phyloP scores from a whole-genome alignment of 1,140 invertebrate species.

The Dufourea novaeangliae region DNA sequence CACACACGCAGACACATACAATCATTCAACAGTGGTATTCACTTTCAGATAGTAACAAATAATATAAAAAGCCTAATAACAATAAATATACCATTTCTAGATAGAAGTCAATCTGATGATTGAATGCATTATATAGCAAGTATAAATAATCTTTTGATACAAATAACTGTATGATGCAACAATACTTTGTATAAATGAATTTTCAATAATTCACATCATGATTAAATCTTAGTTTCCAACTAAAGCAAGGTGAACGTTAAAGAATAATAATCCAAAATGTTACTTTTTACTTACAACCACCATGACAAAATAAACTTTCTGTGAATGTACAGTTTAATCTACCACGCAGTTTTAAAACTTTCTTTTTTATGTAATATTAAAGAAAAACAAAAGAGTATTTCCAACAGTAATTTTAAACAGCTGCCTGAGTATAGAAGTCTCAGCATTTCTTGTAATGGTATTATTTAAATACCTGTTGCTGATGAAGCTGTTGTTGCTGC shows the following conservation, averaged over 20 bases:
- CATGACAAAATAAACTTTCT: constrained; percentile 20
- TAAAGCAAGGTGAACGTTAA: constrained; percentile 13
- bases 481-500: constrained; percentile 79
- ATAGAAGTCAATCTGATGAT: no score
- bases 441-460: constrained; percentile 45
- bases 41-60: constrained; percentile 44
- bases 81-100: constrained; percentile 57
- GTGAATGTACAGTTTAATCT: constrained; percentile 17
- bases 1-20: constrained; percentile 22
- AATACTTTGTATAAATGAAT: constrained; percentile 25
- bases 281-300: constrained; percentile 19
- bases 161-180: constrained; percentile 10
- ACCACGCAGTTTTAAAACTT: neutral
- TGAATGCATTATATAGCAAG: constrained; percentile 24
- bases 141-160: constrained; percentile 36
- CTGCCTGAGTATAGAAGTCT: constrained; percentile 41
- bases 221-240: constrained; percentile 33
- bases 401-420: constrained; percentile 35
- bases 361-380: neutral
- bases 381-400: constrained; percentile 39
- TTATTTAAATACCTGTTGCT: constrained; percentile 76
- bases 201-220: constrained; percentile 37
- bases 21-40: constrained; percentile 8
- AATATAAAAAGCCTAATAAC: constrained; percentile 41
- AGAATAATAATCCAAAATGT: constrained; percentile 25